phyloP scores from a whole-genome alignment of 2,888 invertebrate species.

The Bellardia pandia region DNA sequence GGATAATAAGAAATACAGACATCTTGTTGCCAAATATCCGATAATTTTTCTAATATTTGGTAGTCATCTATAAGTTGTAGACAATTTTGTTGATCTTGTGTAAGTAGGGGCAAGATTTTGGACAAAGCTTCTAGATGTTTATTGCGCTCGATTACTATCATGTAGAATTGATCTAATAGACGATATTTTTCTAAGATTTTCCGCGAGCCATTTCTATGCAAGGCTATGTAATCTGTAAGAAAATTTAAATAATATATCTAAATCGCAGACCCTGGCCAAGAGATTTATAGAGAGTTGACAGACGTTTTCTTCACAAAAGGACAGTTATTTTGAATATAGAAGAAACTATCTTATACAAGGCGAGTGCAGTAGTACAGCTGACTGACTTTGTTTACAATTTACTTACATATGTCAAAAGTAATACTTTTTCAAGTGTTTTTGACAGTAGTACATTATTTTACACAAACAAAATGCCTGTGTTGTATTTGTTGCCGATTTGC shows the following conservation, averaged over 20 bases:
- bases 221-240: slow-evolving; percentile 50
- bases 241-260: background rate
- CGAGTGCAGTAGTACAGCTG: too few relatives aligned
- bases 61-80: slow-evolving; percentile 44
- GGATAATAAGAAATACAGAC: slow-evolving; percentile 75
- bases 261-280: too few relatives aligned
- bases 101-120: slow-evolving; percentile 77
- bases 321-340: too few relatives aligned
- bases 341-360: too few relatives aligned
- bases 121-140: slow-evolving; percentile 69
- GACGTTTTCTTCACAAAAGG: too few relatives aligned
- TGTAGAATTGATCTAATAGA: slow-evolving; percentile 78
- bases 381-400: too few relatives aligned
- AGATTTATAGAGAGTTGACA: too few relatives aligned
- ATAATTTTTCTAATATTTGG: slow-evolving; percentile 60
- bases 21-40: slow-evolving; percentile 75
- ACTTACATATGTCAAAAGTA: too few relatives aligned
- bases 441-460: too few relatives aligned
- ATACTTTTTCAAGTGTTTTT: too few relatives aligned
- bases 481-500: too few relatives aligned
- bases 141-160: slow-evolving; percentile 74
- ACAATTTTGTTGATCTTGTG: slow-evolving; percentile 76
- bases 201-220: slow-evolving; percentile 75
- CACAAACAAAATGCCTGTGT: too few relatives aligned
- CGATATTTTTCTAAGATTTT: slow-evolving; percentile 75